Base-by-base conservation (phyloP, 2,113 vertebrate genomes). In the Collichthys lucidus region DNA sequence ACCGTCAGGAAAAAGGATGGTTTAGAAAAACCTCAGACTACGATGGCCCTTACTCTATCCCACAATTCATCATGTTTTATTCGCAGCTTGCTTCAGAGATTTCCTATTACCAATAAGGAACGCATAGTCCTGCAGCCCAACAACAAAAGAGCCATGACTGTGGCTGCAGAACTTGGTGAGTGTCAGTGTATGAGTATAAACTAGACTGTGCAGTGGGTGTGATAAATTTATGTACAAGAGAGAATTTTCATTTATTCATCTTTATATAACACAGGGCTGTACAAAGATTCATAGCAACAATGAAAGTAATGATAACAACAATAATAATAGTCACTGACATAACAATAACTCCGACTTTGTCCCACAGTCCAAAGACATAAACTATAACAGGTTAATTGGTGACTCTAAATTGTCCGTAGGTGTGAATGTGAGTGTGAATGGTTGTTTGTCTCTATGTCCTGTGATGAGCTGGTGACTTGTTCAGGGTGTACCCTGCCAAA, bases 1-100 rank as follows among this genome's bases (percentile, higher is more conserved):
- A 98, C 97, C 16, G 90, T 99, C 79, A 96, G 92, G 88, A 99
- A 98, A 91, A 99, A 96, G 87, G 92, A 94, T 86, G 94, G 94
- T 55, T 95, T 93, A 20, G 96, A 96, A 56, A 77, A 90, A 50
- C 85, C 90, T 35, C 93, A 31, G 70, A 86, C 95, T 31, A 77
- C 91, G 86, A 96, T 97, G 96, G 92, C 93, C 61, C 97, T 96
- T 82, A 86, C 66, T 65, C 91, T 97, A 74, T 91, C 95, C 90
- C 92, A 94, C 55, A 96, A 90, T 77, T 94, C 96, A 19, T 94
- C 95, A 61, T 92, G 93, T 31, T 79, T 89, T 61, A 55, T 98
- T 66, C 79, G 69, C 61, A 96, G 83, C 85, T 94, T 98, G 53
- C 94, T 98, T 79, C 95, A 95, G 63, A 95, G 93, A 86, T 98